Evolutionary conservation across 92 coral and sea anemone genomes (phyloP).

Genomic region (Palythoa grandis): DNA sequence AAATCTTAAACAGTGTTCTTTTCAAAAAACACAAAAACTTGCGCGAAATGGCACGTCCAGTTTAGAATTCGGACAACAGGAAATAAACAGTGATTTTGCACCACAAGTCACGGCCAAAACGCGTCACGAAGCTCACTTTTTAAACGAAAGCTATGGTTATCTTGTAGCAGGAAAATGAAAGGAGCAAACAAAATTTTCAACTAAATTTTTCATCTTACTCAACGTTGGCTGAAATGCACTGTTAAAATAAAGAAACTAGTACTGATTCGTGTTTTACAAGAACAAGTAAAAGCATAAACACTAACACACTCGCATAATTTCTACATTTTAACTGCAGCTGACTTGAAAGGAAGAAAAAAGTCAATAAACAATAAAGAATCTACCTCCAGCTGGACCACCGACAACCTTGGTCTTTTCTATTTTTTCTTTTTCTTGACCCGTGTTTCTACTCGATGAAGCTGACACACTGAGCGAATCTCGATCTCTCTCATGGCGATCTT

Average conservation of each 20-base stretch:
- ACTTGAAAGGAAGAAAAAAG: neutral
- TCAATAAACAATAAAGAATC: neutral
- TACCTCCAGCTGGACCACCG: constrained; percentile 67
- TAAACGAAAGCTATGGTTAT: neutral
- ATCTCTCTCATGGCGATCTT: constrained; percentile 91
- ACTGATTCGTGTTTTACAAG: neutral
- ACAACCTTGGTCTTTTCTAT: constrained; percentile 77
- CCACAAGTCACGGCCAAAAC: neutral
- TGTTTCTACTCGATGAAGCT: constrained; percentile 66
- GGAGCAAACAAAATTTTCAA: neutral
- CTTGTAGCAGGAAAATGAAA: neutral
- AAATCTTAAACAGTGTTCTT: neutral
- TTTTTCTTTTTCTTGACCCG: constrained; percentile 67
- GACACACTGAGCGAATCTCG: constrained; percentile 70
- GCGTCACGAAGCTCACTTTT: neutral
- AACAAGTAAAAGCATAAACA: neutral
- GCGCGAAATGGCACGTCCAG: too few species aligned
- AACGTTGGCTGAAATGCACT: neutral
- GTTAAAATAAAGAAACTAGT: neutral
- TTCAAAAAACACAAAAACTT: neutral
- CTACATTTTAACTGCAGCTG: neutral
- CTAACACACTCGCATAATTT: neutral
- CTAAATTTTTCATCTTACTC: neutral
- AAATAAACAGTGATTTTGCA: neutral
- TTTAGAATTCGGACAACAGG: constrained; percentile 3